A percentile compares a stretch with the other conserved stretches of the same genome.
phyloP scores from a whole-genome alignment of 23 tunicate genomes.

The Corella eumyota region DNA sequence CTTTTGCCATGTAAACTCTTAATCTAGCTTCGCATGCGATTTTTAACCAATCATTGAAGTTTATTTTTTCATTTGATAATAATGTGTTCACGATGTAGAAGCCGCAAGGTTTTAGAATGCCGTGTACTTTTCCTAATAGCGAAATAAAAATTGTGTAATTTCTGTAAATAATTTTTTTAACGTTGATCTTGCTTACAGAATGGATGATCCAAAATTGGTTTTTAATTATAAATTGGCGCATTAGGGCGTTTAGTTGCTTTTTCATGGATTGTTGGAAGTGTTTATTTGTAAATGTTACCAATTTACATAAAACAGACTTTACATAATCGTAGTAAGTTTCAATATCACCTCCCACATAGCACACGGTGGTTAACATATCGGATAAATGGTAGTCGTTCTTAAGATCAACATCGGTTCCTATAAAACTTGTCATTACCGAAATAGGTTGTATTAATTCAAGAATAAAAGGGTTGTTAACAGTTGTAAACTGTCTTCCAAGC shows the following conservation, averaged over 20 bases:
- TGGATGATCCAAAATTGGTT: constrained; percentile 3
- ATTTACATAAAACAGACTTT: constrained; percentile 7
- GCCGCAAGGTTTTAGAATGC: constrained; percentile 15
- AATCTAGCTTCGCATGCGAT: constrained; percentile 55
- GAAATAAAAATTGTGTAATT: constrained; percentile 39
- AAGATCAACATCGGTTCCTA: constrained; percentile 6
- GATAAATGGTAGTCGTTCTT: constrained; percentile 36
- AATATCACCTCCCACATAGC: constrained; percentile 33
- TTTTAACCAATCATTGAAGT: constrained; percentile 3
- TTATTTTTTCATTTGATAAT: constrained; percentile 8
- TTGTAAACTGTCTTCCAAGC: constrained; percentile 20
- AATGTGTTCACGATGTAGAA: constrained; percentile 29
- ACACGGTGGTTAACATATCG: constrained; percentile 21
- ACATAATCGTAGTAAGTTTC: constrained; percentile 7
- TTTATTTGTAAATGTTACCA: too few relatives aligned
- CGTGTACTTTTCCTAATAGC: constrained; percentile 27
- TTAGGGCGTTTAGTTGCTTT: too few relatives aligned
- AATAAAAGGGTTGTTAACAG: constrained; percentile 5
- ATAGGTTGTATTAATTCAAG: constrained; percentile 31
- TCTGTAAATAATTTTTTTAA: constrained; percentile 43
- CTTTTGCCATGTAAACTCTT: constrained; percentile 35
- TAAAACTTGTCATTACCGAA: constrained; percentile 14
- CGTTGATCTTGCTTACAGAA: constrained; percentile 26
- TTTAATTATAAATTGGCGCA: too few relatives aligned
- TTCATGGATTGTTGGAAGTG: too few relatives aligned